Evolutionary conservation across 2,797 vertebrate species (phyloP).

Genomic region (Rhinoraja longicauda): DNA sequence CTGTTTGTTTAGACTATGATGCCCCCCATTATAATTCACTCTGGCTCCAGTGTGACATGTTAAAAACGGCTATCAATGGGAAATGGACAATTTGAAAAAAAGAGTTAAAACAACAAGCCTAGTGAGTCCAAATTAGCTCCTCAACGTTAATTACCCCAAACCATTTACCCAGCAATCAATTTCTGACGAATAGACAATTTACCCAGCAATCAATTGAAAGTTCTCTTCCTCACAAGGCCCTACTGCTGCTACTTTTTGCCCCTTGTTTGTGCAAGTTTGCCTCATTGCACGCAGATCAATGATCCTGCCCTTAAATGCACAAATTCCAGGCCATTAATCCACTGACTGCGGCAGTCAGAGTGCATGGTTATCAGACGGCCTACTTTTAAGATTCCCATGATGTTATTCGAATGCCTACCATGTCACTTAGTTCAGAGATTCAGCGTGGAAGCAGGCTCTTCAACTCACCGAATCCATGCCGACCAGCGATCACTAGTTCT

Average conservation of each 20-base stretch:
- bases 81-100: constrained; percentile 79
- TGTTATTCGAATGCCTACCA: background rate
- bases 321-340: background rate
- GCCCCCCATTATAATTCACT: constrained; percentile 77
- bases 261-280: background rate
- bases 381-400: constrained; percentile 1
- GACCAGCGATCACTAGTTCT: no score
- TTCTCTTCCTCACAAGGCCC: constrained; percentile 49
- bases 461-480: no score
- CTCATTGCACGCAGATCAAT: background rate
- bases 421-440: background rate
- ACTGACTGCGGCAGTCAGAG: background rate
- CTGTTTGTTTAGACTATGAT: constrained; percentile 89
- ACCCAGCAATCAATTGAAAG: constrained; percentile 58
- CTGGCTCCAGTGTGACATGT: constrained; percentile 88
- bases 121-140: constrained; percentile 73
- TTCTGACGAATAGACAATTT: no score
- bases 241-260: background rate
- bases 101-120: constrained; percentile 67
- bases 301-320: background rate
- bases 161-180: constrained; percentile 61
- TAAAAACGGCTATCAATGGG: constrained; percentile 80
- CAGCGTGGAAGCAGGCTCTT: background rate
- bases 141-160: constrained; percentile 69
- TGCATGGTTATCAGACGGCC: background rate